phyloP scores from a whole-genome alignment of 1,140 invertebrate genomes.

The Manduca sexta region DNA sequence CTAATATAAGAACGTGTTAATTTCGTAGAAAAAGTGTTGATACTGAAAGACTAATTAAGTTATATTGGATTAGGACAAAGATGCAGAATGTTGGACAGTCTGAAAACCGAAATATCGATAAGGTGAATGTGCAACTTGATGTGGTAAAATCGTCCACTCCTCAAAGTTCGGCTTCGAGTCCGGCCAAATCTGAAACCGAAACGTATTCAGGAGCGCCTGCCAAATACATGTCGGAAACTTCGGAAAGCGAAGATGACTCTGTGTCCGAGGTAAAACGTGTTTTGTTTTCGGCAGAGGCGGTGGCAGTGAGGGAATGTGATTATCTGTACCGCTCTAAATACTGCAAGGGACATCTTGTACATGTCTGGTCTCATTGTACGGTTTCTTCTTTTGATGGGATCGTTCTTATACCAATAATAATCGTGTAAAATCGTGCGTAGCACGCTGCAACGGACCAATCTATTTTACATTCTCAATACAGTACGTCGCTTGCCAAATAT shows the following conservation, averaged over 20 bases:
- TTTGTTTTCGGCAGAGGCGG: conserved; percentile 71
- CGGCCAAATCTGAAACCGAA: conserved; percentile 85
- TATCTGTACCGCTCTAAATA: conserved; percentile 71
- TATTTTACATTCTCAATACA: conserved; percentile 52
- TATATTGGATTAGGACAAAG: conserved; percentile 82
- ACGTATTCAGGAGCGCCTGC: conserved; percentile 83
- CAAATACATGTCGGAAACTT: conserved; percentile 90
- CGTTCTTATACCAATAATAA: conserved; percentile 26
- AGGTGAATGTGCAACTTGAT: conserved; percentile 76
- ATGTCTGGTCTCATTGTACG: conserved; percentile 48
- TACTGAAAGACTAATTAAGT: conserved; percentile 71
- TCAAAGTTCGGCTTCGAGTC: conserved; percentile 74
- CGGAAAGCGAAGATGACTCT: conserved; percentile 93
- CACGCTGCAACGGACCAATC: conserved; percentile 43
- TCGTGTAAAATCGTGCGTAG: conserved; percentile 36
- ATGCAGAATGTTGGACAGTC: conserved; percentile 92
- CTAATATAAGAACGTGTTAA: conserved; percentile 72
- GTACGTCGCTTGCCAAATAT: conserved; percentile 70
- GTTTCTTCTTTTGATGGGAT: conserved; percentile 44
- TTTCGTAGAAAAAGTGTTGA: conserved; percentile 73
- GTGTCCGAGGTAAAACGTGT: conserved; percentile 88
- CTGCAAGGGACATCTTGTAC: conserved; percentile 72
- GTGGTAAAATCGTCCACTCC: conserved; percentile 74
- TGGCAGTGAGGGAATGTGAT: conserved; percentile 70
- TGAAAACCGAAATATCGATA: conserved; percentile 86